phyloP scores from a whole-genome alignment of 2,113 vertebrate genomes.

The Ictalurus furcatus region DNA sequence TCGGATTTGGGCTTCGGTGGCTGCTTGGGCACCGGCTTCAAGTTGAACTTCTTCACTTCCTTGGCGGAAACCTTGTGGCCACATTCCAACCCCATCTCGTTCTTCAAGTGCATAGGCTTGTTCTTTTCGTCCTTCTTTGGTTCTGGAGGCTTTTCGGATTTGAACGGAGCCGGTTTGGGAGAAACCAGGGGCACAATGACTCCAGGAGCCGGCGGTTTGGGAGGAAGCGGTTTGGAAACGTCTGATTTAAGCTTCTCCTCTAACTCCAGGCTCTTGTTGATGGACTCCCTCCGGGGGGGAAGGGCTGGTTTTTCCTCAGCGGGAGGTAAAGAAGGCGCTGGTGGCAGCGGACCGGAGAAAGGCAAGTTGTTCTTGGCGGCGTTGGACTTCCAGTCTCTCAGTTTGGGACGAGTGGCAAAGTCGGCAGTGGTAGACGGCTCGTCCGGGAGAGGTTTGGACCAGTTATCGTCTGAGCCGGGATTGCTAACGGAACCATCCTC shows the following conservation, averaged over 20 bases:
- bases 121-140: slow-evolving; percentile 87
- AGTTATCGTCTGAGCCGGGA: slow-evolving; percentile 66
- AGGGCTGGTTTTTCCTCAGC: slow-evolving; percentile 93
- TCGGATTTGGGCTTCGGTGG: slow-evolving; percentile 84
- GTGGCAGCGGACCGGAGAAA: slow-evolving; percentile 65
- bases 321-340: slow-evolving; percentile 70
- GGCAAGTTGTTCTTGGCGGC: slow-evolving; percentile 64
- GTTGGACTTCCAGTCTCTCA: slow-evolving; percentile 86
- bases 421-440: slow-evolving; percentile 78
- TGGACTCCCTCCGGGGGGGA: slow-evolving; percentile 90
- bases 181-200: slow-evolving; percentile 80
- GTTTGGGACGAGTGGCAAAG: slow-evolving; percentile 72
- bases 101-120: slow-evolving; percentile 85
- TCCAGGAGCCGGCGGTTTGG: slow-evolving; percentile 82
- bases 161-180: slow-evolving; percentile 75
- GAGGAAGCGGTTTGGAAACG: slow-evolving; percentile 78
- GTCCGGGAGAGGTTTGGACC: slow-evolving; percentile 89
- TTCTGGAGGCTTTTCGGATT: slow-evolving; percentile 79
- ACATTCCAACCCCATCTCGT: slow-evolving; percentile 95
- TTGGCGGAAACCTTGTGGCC: slow-evolving; percentile 92
- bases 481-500: slow-evolving; percentile 64
- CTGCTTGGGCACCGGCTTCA: slow-evolving; percentile 89
- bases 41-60: slow-evolving; percentile 93
- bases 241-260: slow-evolving; percentile 81
- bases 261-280: slow-evolving; percentile 86